Conservation (phyloP, 2,113 vertebrate genomes). For the Pelusios castaneus region DNA sequence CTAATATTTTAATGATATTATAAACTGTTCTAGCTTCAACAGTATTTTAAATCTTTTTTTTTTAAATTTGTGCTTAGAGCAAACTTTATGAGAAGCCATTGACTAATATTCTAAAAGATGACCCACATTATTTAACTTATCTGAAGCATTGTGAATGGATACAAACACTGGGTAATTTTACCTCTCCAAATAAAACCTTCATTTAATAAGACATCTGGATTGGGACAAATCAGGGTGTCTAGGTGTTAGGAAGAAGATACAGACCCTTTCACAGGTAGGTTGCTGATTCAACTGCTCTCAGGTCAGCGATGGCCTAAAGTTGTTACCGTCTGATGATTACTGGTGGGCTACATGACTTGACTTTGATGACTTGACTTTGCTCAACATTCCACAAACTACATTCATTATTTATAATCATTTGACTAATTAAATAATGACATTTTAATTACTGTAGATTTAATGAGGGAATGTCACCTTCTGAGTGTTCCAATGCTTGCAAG, state of each 20-base stretch:
- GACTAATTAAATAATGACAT: neutral
- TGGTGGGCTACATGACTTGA: neutral
- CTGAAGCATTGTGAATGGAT: neutral
- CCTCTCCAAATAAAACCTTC: neutral
- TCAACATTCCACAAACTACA: neutral
- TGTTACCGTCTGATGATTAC: neutral
- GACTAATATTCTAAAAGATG: neutral
- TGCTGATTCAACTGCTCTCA: neutral
- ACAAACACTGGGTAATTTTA: neutral
- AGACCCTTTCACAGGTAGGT: neutral
- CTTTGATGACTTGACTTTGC: neutral
- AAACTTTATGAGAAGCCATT: neutral
- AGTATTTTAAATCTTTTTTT: neutral
- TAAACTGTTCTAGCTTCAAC: neutral
- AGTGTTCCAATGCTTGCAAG: neutral
- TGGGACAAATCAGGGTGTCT: neutral
- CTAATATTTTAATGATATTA: neutral
- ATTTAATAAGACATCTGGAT: neutral
- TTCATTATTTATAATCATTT: neutral
- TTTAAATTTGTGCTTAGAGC: neutral
- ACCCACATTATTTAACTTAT: neutral
- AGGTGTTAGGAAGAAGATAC: neutral
- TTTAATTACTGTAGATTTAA: conserved; percentile 8
- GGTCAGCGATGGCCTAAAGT: neutral
- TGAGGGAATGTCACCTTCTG: neutral